A percentile compares a stretch with the other conserved stretches of the same genome.
phyloP scores from a whole-genome alignment of 2,113 vertebrate species.

The Sebastes schlegelii region DNA sequence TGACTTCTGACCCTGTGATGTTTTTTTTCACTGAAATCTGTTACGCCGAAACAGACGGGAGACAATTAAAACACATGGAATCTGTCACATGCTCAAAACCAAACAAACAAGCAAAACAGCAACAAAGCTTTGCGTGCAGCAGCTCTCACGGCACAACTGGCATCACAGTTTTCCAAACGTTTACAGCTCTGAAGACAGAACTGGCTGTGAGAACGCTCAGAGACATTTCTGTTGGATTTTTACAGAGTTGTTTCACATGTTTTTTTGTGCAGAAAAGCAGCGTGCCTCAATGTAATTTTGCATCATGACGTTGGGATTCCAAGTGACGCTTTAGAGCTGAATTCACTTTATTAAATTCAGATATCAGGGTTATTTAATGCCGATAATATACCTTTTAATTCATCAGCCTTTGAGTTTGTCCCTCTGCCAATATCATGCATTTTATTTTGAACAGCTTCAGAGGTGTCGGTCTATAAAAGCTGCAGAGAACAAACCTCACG shows the following conservation, averaged over 20 bases:
- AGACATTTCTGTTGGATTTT: slow-evolving; percentile 16
- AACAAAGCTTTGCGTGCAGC: neutral
- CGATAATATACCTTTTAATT: neutral
- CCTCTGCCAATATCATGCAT: neutral
- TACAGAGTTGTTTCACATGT: neutral
- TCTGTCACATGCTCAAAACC: neutral
- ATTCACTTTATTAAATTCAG: neutral
- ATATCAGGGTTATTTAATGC: neutral
- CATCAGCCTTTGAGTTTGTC: neutral
- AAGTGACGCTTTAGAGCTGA: neutral
- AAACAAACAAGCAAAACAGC: neutral
- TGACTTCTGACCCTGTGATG: slow-evolving; percentile 56
- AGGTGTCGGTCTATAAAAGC: slow-evolving; percentile 30
- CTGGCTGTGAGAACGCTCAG: neutral
- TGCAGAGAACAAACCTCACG: slow-evolving; percentile 4
- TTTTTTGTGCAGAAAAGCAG: neutral
- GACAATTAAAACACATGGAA: slow-evolving; percentile 20
- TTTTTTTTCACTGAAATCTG: slow-evolving; percentile 29
- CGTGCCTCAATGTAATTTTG: neutral
- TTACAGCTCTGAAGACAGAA: neutral
- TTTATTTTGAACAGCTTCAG: slow-evolving; percentile 7
- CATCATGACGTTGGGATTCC: neutral
- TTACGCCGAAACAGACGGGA: neutral
- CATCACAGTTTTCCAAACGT: neutral
- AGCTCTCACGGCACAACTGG: neutral